Percentiles rank a stretch among this genome's conserved stretches.
phyloP scores from a whole-genome alignment of 2,797 vertebrate species.

The Pangasius krempfi region DNA sequence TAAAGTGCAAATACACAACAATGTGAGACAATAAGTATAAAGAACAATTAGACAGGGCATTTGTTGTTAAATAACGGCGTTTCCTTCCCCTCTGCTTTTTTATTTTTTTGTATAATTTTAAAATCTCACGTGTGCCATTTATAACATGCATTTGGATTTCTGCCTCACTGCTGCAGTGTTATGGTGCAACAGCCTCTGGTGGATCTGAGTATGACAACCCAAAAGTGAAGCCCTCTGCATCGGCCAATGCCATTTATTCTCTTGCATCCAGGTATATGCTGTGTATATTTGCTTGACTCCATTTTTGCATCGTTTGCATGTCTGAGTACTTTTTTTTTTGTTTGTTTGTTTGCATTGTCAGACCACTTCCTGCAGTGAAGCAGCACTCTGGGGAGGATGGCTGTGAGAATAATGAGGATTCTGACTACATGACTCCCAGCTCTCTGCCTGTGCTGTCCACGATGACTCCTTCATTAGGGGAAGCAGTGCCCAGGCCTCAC shows the following conservation, averaged over 20 bases:
- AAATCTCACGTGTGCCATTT: not conserved
- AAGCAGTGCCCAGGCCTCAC: conserved; percentile 60
- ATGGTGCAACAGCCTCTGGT: conserved; percentile 67
- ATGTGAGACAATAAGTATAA: not conserved
- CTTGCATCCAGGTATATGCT: conserved; percentile 83
- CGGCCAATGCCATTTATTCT: conserved; percentile 92
- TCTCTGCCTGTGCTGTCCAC: conserved; percentile 83
- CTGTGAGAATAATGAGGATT: conserved; percentile 85
- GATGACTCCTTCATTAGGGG: conserved; percentile 55
- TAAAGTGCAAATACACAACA: not conserved
- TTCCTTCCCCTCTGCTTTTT: not conserved
- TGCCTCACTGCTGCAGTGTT: conserved; percentile 72
- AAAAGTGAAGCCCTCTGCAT: conserved; percentile 92
- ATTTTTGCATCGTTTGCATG: not conserved
- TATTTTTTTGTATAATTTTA: not conserved
- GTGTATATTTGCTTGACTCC: not conserved
- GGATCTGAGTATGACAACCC: conserved; percentile 85
- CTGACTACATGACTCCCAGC: conserved; percentile 94
- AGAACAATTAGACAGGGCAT: not conserved
- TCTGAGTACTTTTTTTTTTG: not conserved
- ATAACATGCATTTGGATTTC: not conserved
- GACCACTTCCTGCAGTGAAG: conserved; percentile 79
- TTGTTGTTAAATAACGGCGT: not conserved
- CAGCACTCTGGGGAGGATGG: conserved; percentile 76
- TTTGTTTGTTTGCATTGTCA: conserved; percentile 55